These are phyloP conservation scores for Cheilosia variabilis DNA, from an alignment of 2,888 invertebrate species.

Conservation along the genomic window DNA sequence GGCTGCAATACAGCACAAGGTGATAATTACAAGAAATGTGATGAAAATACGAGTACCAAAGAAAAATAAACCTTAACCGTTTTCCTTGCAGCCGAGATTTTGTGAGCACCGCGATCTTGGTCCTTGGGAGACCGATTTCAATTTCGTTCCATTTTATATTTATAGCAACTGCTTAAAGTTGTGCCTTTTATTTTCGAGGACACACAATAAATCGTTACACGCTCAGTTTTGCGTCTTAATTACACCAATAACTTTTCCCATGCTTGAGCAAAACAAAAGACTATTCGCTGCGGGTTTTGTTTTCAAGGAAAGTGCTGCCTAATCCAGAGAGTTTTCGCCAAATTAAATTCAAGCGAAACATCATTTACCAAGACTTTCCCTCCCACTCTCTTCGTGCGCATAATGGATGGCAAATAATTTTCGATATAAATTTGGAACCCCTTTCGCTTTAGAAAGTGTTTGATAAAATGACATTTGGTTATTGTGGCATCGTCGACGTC, in stretches of 20 bases:
- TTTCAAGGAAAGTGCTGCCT: slow-evolving; percentile 26
- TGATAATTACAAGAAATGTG: slow-evolving; percentile 50
- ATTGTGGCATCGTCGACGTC: background rate
- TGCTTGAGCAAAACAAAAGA: slow-evolving; percentile 2
- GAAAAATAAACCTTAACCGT: slow-evolving; percentile 1
- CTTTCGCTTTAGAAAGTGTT: slow-evolving; percentile 51
- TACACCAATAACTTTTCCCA: slow-evolving; percentile 58
- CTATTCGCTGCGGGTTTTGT: background rate
- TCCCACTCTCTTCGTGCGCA: slow-evolving; percentile 16
- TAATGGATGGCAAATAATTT: slow-evolving; percentile 69
- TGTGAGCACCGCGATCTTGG: background rate
- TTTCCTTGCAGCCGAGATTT: slow-evolving; percentile 13
- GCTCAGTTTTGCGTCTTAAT: slow-evolving; percentile 59
- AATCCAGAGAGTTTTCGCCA: slow-evolving; percentile 70
- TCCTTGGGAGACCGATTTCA: slow-evolving; percentile 20
- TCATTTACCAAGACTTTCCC: slow-evolving; percentile 39
- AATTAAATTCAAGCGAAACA: slow-evolving; percentile 70
- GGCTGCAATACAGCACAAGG: background rate
- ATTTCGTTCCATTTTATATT: background rate
- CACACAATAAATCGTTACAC: slow-evolving; percentile 43
- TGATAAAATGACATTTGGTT: slow-evolving; percentile 65
- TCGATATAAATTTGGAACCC: slow-evolving; percentile 70
- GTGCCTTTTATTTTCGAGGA: slow-evolving; percentile 26
- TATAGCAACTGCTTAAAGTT: slow-evolving; percentile 10
- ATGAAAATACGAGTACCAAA: slow-evolving; percentile 1